These are phyloP conservation scores for Danionella cerebrum DNA, from an alignment of 2,113 vertebrate species.

Conservation along the genomic window DNA sequence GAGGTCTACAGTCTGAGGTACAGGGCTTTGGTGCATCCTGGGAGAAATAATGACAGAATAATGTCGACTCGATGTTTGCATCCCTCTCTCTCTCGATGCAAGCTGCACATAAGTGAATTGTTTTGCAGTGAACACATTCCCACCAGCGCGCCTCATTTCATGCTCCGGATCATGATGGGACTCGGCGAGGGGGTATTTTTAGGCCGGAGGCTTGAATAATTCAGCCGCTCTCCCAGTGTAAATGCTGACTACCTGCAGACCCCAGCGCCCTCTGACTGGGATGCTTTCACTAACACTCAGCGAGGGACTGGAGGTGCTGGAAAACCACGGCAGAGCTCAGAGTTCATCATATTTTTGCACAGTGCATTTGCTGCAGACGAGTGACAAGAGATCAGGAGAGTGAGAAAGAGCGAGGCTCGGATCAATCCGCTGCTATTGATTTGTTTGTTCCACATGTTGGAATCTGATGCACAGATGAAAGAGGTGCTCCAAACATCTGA, in stretches of 20 bases:
- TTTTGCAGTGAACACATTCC: not conserved
- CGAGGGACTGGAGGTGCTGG: slow-evolving; percentile 21
- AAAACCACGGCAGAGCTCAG: slow-evolving; percentile 55
- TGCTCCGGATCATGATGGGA: slow-evolving; percentile 29
- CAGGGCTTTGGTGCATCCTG: too few species aligned
- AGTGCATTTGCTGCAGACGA: slow-evolving; percentile 60
- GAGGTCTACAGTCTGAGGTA: too few species aligned
- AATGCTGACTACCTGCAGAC: slow-evolving; percentile 24
- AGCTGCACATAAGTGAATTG: not conserved
- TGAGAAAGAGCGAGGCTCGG: slow-evolving; percentile 41
- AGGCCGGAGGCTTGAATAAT: slow-evolving; percentile 47
- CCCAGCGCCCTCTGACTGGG: not conserved
- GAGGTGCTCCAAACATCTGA: slow-evolving; percentile 11
- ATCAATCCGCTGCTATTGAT: slow-evolving; percentile 32
- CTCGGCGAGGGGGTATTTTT: slow-evolving; percentile 39
- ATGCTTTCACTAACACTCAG: slow-evolving; percentile 22
- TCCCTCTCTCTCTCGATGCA: not conserved
- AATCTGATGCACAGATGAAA: slow-evolving; percentile 31
- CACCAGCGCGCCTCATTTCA: slow-evolving; percentile 28
- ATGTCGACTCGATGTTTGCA: not conserved
- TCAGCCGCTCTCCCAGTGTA: slow-evolving; percentile 31
- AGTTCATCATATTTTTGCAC: slow-evolving; percentile 57
- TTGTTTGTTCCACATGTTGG: slow-evolving; percentile 38
- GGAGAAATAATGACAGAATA: too few species aligned
- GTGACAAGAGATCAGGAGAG: slow-evolving; percentile 48